Base-by-base conservation (phyloP, 1,140 invertebrate species). In the Zaprionus vittiger region DNA sequence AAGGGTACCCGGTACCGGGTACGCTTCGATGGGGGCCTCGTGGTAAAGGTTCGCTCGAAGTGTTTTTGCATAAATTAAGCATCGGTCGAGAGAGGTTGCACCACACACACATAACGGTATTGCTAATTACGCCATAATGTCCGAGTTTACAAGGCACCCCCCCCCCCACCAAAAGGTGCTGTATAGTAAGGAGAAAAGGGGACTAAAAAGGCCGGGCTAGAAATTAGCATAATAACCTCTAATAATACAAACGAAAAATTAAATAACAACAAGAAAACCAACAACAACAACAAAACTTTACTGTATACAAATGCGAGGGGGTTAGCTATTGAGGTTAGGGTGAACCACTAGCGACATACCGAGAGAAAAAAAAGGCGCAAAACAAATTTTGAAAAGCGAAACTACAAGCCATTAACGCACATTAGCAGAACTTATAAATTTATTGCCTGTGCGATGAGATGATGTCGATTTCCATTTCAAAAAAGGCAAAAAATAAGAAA, bases 201-300 rank as follows among this genome's bases (percentile, higher is more conserved):
- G 2, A 9, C 41, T 17, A 17, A 7, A 9, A 17, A 5, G 37
- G 60, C 66, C 24, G 28, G 63, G 34, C 64, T 24, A 73, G 59
- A 81, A 90, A 89, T 89, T 89, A 87, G 74, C 81, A 84, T 83
- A 84, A 84, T 83, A 87, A 87, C 83, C 83, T 87, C 73, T 87
- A 87, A 87, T 87, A 85, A 89, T 79, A 87, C 81, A 84, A 89
- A 84, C 81, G 84, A 89, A 85, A 87, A 89, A 84, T 89, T 84
- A 89, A 86, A 87, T 78, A 86, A 83, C 83, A 80, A 82, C 80
- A 84, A 83, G 63, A 73, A 44, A n/a, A 49, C 26, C 37, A 56
- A 20, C n/a, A 17, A 44, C 14, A 56, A 37, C 28, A 31, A 31
- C 28, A 31, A 67, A 41, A 28, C 6, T 34, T 11, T 34, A 54